Percentiles rank a stretch among this genome's conserved stretches.
Conservation (phyloP, 2,797 vertebrate genomes). For the Peromyscus melanophrys region DNA sequence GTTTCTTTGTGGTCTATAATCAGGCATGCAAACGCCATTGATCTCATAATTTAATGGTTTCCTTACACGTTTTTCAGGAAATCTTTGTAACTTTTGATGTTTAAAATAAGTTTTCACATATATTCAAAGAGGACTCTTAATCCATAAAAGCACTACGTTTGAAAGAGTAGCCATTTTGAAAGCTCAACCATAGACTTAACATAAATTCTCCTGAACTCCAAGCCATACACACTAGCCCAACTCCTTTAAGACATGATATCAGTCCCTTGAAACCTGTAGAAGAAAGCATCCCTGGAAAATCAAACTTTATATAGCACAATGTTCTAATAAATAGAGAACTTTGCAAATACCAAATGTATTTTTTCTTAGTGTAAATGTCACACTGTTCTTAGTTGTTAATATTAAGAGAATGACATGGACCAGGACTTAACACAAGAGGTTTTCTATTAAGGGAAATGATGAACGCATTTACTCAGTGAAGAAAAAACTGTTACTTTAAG, state of each 20-base stretch:
- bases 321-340: background rate
- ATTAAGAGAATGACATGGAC: background rate
- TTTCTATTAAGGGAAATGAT: constrained; percentile 10
- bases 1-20: constrained; percentile 9
- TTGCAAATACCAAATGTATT: background rate
- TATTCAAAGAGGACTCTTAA: constrained; percentile 15
- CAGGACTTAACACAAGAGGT: background rate
- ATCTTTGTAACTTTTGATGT: constrained; percentile 29
- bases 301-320: background rate
- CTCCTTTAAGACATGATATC: background rate
- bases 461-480: background rate
- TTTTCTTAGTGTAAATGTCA: background rate
- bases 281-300: background rate
- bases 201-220: constrained; percentile 18
- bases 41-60: constrained; percentile 38
- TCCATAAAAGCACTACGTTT: background rate
- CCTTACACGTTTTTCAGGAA: constrained; percentile 30
- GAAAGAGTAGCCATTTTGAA: constrained; percentile 60
- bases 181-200: background rate
- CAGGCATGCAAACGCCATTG: background rate
- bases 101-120: constrained; percentile 29
- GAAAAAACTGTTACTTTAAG: background rate
- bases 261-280: background rate
- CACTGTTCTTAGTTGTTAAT: background rate
- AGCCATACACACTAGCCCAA: background rate